Percentiles rank a stretch among this genome's conserved stretches.
Evolutionary conservation across 2,113 vertebrate genomes (phyloP).

Genomic region (Psammodynastes pulverulentus): DNA sequence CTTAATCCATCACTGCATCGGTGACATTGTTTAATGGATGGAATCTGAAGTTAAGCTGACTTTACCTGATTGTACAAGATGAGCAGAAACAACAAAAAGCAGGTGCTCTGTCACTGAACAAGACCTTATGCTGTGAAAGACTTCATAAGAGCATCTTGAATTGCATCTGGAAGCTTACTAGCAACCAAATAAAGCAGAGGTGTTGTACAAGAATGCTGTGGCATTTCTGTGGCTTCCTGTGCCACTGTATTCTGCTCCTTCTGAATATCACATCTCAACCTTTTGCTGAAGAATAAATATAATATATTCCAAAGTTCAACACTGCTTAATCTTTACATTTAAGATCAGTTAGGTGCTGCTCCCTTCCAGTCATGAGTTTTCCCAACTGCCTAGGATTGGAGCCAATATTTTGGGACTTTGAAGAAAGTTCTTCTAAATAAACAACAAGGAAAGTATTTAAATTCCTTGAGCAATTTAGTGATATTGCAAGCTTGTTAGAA

Average conservation of each 20-base stretch:
- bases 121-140: neutral
- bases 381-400: neutral
- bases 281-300: neutral
- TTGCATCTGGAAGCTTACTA: neutral
- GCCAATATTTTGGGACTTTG: neutral
- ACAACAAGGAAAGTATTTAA: neutral
- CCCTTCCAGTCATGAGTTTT: neutral
- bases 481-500: neutral
- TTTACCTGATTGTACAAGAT: neutral
- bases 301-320: neutral
- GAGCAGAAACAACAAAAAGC: neutral
- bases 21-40: neutral
- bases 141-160: neutral
- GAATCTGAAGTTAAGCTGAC: neutral
- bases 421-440: neutral
- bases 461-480: neutral
- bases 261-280: neutral
- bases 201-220: neutral
- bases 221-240: neutral
- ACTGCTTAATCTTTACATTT: neutral
- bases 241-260: neutral
- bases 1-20: too few relatives aligned
- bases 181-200: neutral
- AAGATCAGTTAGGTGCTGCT: neutral
- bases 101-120: neutral